Evolutionary conservation across 2,113 vertebrate genomes (phyloP).

Genomic region (Gasterosteus nipponicus): DNA sequence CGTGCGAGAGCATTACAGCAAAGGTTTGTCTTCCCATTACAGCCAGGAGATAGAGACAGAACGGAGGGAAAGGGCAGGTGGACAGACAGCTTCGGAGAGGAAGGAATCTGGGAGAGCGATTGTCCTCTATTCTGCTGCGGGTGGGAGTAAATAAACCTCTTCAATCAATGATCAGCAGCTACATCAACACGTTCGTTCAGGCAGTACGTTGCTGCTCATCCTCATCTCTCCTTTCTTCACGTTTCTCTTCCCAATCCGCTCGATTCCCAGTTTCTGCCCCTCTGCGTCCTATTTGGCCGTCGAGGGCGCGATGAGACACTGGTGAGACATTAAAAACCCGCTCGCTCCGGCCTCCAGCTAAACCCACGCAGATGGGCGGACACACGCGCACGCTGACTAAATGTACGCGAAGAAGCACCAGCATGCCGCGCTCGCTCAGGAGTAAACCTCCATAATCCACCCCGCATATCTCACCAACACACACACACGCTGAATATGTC

Average conservation of each 20-base stretch:
- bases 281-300: slow-evolving; percentile 61
- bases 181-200: slow-evolving; percentile 58
- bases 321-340: slow-evolving; percentile 20
- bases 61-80: slow-evolving; percentile 46
- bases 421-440: slow-evolving; percentile 19
- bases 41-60: slow-evolving; percentile 36
- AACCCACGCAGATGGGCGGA: slow-evolving; percentile 47
- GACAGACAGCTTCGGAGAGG: slow-evolving; percentile 22
- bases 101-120: slow-evolving; percentile 2
- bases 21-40: slow-evolving; percentile 45
- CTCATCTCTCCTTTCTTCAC: not conserved
- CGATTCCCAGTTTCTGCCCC: slow-evolving; percentile 51
- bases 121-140: slow-evolving; percentile 59
- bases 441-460: slow-evolving; percentile 54
- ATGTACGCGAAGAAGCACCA: slow-evolving; percentile 37
- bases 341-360: slow-evolving; percentile 56
- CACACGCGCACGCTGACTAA: slow-evolving; percentile 16
- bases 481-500: slow-evolving; percentile 4
- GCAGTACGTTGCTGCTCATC: slow-evolving; percentile 30
- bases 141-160: slow-evolving; percentile 70
- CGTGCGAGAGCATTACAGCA: slow-evolving; percentile 60
- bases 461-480: slow-evolving; percentile 27
- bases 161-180: slow-evolving; percentile 79
- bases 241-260: slow-evolving; percentile 18
- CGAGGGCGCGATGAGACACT: slow-evolving; percentile 60